phyloP scores from a whole-genome alignment of 2,797 vertebrate species.

The Sebastes hopkinsi region DNA sequence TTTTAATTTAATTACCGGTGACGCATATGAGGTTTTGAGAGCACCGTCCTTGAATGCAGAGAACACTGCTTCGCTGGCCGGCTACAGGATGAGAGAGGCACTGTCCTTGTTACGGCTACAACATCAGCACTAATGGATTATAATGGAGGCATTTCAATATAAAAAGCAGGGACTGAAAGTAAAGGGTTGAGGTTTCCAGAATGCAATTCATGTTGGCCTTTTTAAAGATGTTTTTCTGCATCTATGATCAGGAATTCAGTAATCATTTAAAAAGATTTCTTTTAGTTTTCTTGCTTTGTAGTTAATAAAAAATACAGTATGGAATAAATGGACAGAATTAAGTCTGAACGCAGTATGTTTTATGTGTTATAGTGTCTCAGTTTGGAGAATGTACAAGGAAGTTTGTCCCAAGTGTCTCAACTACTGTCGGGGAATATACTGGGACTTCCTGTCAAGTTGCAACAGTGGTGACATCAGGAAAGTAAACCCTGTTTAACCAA shows the following conservation, averaged over 20 bases:
- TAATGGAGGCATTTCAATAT: constrained; percentile 48
- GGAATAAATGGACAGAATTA: not conserved
- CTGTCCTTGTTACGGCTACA: constrained; percentile 17
- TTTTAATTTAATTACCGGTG: constrained; percentile 52
- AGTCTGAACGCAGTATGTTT: not conserved
- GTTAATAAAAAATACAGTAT: not conserved
- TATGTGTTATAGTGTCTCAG: no score
- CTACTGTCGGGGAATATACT: not conserved
- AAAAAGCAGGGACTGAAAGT: constrained; percentile 7
- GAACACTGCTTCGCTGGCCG: not conserved
- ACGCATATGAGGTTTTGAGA: constrained; percentile 35
- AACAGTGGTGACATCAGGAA: constrained; percentile 24
- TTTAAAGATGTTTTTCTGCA: not conserved
- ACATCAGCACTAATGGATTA: constrained; percentile 46
- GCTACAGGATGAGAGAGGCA: not conserved
- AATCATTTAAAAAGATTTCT: not conserved
- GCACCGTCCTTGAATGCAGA: constrained; percentile 19
- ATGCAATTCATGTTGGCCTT: not conserved
- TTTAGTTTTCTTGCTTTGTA: not conserved
- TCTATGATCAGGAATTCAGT: not conserved
- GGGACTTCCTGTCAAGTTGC: not conserved
- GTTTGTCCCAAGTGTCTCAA: not conserved
- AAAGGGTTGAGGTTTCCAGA: constrained; percentile 6
- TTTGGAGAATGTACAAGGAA: constrained; percentile 12
- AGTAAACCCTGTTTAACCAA: not conserved